Conservation (phyloP, 2,888 invertebrate genomes). For the Microctonus aethiopoides region DNA sequence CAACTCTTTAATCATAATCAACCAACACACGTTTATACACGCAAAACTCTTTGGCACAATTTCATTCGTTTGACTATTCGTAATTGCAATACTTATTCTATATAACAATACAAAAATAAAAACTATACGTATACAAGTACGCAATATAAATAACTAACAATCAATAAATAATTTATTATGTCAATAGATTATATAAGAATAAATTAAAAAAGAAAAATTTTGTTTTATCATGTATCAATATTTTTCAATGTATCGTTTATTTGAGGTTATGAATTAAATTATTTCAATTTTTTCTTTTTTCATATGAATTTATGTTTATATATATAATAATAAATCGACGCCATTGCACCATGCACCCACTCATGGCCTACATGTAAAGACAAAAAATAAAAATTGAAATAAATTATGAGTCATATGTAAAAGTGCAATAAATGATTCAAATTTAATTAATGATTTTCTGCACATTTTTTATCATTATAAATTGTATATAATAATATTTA, state of each 20-base stretch:
- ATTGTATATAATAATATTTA: not conserved
- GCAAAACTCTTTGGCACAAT: slow-evolving; percentile 9
- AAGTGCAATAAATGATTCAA: too few species aligned
- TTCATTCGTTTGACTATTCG: not conserved
- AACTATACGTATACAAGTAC: not conserved
- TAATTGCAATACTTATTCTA: not conserved
- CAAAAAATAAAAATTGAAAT: not conserved
- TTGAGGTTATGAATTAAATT: not conserved
- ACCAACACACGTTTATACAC: not conserved
- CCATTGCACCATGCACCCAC: slow-evolving; percentile 11
- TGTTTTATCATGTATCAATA: not conserved
- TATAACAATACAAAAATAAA: not conserved
- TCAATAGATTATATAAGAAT: too few species aligned
- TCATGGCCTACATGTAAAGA: slow-evolving; percentile 22
- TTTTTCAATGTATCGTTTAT: too few species aligned
- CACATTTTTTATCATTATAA: not conserved
- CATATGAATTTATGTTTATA: not conserved
- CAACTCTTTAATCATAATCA: slow-evolving; percentile 6
- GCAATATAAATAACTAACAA: not conserved
- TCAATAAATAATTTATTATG: not conserved
- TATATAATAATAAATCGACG: not conserved
- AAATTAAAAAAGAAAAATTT: too few species aligned
- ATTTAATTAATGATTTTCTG: not conserved
- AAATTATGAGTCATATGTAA: slow-evolving; percentile 10
- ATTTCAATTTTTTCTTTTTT: not conserved